phyloP scores from a whole-genome alignment of 2,797 vertebrate genomes.

The Myotis daubentonii region DNA sequence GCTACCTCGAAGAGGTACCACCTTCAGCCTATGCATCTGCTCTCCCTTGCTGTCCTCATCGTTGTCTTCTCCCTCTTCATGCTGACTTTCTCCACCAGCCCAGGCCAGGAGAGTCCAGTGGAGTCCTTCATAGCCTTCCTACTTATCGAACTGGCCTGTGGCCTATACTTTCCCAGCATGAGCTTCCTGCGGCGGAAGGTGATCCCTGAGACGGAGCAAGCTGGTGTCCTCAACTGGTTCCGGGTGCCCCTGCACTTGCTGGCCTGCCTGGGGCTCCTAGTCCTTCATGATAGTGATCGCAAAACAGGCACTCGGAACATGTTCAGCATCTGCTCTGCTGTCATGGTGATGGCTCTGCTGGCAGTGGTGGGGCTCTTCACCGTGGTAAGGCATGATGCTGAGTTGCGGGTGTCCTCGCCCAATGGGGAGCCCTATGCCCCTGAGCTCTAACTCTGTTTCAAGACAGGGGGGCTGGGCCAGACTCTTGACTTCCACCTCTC shows the following conservation, averaged over 20 bases:
- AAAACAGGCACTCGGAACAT: constrained; percentile 93
- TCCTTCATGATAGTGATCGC: constrained; percentile 92
- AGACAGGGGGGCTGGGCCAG: background rate
- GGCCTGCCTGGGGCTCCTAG: constrained; percentile 92
- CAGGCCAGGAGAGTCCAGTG: constrained; percentile 91
- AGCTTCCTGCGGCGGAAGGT: constrained; percentile 93
- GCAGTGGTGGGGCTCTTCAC: constrained; percentile 93
- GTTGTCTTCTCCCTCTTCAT: constrained; percentile 96
- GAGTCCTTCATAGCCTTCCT: constrained; percentile 95
- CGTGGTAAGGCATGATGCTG: constrained; percentile 90
- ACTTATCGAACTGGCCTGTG: constrained; percentile 93
- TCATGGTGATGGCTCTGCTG: constrained; percentile 93
- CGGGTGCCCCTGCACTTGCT: constrained; percentile 93
- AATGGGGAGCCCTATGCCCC: constrained; percentile 74
- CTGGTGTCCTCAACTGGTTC: constrained; percentile 93
- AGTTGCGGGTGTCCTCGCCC: constrained; percentile 86
- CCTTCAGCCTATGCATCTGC: constrained; percentile 93
- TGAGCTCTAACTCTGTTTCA: constrained; percentile 74
- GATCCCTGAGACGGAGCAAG: constrained; percentile 92
- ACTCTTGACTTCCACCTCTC: constrained; percentile 46
- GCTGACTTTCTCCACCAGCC: constrained; percentile 93
- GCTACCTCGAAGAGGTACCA: constrained; percentile 92
- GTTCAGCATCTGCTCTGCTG: constrained; percentile 91
- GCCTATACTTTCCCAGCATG: constrained; percentile 95
- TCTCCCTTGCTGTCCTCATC: constrained; percentile 92